Conservation (phyloP, 2,797 vertebrate genomes). For the Coilia nasus region DNA sequence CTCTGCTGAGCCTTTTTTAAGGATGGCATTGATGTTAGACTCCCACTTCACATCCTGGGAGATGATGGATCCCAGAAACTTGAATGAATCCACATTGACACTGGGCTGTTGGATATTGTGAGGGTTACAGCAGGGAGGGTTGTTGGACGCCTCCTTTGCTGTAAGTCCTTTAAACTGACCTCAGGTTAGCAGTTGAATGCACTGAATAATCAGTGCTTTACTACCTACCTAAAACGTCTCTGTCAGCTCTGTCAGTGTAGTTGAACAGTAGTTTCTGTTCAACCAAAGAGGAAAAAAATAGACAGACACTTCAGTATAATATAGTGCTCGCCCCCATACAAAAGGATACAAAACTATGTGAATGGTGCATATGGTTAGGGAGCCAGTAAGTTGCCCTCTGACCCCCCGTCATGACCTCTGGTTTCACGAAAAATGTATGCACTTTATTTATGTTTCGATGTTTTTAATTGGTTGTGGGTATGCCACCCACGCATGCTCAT, state of each 20-base stretch:
- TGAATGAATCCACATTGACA: too few species aligned
- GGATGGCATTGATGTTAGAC: too few species aligned
- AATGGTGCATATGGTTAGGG: neutral
- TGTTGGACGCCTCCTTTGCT: too few species aligned
- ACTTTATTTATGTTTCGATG: too few species aligned
- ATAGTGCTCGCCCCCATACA: neutral
- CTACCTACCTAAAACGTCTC: neutral
- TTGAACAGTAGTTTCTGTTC: neutral
- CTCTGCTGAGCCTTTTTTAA: too few species aligned
- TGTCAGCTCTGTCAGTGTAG: neutral
- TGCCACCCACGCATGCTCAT: too few species aligned
- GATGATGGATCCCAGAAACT: too few species aligned
- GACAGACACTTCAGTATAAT: neutral
- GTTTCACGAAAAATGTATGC: too few species aligned
- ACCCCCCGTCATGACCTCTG: neutral
- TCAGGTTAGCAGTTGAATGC: neutral
- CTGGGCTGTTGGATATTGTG: too few species aligned
- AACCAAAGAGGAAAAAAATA: neutral
- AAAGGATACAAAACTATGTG: neutral
- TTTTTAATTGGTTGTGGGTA: too few species aligned
- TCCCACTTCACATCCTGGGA: too few species aligned
- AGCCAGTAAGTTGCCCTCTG: neutral
- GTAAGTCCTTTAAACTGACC: neutral
- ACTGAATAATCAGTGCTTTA: neutral
- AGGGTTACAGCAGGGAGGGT: too few species aligned